Conservation (phyloP, 2,888 invertebrate species). For the Myopa tessellatipennis region DNA sequence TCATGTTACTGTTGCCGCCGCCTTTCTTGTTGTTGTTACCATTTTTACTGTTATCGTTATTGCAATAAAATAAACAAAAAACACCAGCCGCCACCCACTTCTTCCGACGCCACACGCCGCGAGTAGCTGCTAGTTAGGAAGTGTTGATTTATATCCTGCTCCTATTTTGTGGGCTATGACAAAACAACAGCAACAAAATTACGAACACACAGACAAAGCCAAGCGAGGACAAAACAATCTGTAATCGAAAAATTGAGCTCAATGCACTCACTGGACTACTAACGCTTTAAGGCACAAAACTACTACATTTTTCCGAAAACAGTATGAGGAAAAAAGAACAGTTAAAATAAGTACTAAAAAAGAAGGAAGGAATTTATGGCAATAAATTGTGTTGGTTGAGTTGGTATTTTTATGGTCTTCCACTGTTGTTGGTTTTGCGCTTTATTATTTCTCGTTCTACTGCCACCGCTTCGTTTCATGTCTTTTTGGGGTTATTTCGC, state of each 20-base stretch:
- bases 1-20: background rate
- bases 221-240: constrained; percentile 27
- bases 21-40: constrained; percentile 6
- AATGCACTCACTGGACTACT: constrained; percentile 13
- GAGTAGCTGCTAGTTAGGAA: constrained; percentile 25
- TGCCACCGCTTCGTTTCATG: constrained; percentile 5
- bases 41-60: constrained; percentile 49
- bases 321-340: background rate
- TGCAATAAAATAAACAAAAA: constrained; percentile 21
- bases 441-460: constrained; percentile 31
- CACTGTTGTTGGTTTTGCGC: constrained; percentile 37
- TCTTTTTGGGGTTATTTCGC: constrained; percentile 13
- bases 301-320: constrained; percentile 24
- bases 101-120: constrained; percentile 14
- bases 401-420: constrained; percentile 38
- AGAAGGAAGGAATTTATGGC: constrained; percentile 46
- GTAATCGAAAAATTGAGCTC: constrained; percentile 26
- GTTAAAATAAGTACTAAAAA: constrained; percentile 4
- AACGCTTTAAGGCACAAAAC: constrained; percentile 27
- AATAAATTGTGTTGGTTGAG: constrained; percentile 48
- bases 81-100: background rate
- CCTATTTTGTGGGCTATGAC: background rate
- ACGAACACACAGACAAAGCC: constrained; percentile 7
- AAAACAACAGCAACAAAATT: constrained; percentile 4
- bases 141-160: constrained; percentile 34